phyloP scores from a whole-genome alignment of 2,113 vertebrate genomes.

The Campylomormyrus numenius region DNA sequence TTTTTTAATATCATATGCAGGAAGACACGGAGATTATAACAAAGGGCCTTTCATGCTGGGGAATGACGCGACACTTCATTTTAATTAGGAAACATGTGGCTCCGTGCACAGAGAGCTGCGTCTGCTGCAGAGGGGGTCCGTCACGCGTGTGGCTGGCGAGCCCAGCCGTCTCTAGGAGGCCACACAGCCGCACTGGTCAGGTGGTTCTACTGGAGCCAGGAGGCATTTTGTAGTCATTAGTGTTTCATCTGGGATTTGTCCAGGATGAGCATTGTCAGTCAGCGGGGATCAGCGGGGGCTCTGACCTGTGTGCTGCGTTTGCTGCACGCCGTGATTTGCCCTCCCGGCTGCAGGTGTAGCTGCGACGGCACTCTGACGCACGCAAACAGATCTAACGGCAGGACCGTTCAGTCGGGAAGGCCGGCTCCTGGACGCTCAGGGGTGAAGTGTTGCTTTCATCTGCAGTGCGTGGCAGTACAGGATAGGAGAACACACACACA shows the following conservation, averaged over 20 bases:
- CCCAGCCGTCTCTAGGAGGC: not conserved
- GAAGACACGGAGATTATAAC: slow-evolving; percentile 55
- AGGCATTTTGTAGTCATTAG: slow-evolving; percentile 15
- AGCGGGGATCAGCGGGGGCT: not conserved
- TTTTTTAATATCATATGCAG: slow-evolving; percentile 63
- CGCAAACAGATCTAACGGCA: slow-evolving; percentile 1
- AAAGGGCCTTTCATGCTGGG: slow-evolving; percentile 56
- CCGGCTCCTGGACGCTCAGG: not conserved
- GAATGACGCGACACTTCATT: not conserved
- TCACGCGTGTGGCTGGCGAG: not conserved
- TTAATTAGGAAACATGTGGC: slow-evolving; percentile 16
- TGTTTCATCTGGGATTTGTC: slow-evolving; percentile 22
- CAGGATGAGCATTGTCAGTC: slow-evolving; percentile 25
- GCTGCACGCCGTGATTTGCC: not conserved
- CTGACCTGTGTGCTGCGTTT: not conserved
- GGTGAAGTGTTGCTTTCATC: not conserved
- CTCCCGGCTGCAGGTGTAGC: not conserved
- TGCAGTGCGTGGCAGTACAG: not conserved
- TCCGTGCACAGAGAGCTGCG: too few relatives aligned
- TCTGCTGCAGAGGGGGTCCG: not conserved
- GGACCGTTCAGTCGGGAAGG: not conserved
- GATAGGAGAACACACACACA: slow-evolving; percentile 10
- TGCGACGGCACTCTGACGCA: not conserved
- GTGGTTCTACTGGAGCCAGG: not conserved
- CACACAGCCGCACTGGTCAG: not conserved